A percentile compares a stretch with the other conserved stretches of the same genome.
Conservation (phyloP, 2,113 vertebrate genomes). For the Aptenodytes patagonicus region DNA sequence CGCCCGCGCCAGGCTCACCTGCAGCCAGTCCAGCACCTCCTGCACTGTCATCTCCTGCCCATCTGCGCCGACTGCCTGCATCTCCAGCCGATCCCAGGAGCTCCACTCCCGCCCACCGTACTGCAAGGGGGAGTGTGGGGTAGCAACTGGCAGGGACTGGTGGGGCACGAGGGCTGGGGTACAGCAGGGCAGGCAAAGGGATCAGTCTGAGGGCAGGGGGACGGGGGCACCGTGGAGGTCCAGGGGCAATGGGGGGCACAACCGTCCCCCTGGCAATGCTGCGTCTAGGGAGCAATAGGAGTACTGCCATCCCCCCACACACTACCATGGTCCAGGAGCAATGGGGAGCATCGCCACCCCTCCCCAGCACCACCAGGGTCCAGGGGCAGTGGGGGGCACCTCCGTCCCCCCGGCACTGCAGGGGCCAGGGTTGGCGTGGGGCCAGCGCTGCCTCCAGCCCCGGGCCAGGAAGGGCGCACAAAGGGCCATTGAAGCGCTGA, state of each 20-base stretch:
- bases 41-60: constrained; percentile 81
- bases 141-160: neutral
- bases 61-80: constrained; percentile 64
- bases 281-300: neutral
- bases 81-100: constrained; percentile 78
- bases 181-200: neutral
- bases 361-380: neutral
- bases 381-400: neutral
- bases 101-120: constrained; percentile 77
- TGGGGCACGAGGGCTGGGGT: neutral
- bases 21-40: constrained; percentile 78
- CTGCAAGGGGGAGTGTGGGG: constrained; percentile 62
- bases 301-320: no score
- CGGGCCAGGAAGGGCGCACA: neutral
- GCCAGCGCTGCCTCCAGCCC: neutral
- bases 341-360: neutral
- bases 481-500: constrained; percentile 9
- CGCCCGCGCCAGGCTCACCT: constrained; percentile 60
- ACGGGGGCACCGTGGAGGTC: neutral
- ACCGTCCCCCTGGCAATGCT: no score
- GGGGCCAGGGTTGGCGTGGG: neutral
- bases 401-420: neutral
- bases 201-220: neutral
- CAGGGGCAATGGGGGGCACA: neutral
- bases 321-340: neutral